Base-by-base conservation (phyloP, 2,888 invertebrate species). In the Volucella inflata region DNA sequence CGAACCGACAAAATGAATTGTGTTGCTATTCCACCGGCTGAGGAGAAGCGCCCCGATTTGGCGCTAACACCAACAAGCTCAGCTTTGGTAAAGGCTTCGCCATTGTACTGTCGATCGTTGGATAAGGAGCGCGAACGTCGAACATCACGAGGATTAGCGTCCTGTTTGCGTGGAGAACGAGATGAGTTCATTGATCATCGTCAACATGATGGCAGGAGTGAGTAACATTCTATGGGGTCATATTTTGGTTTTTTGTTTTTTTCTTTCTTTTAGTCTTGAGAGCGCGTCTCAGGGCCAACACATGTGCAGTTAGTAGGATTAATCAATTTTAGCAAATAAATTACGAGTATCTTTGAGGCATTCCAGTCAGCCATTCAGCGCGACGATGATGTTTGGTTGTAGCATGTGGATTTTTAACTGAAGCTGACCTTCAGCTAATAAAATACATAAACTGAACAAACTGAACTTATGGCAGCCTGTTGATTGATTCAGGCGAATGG, bases 111-210 rank as follows among this genome's bases (percentile, higher is more conserved):
- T 82, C 89, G 90, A 65, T 89, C 90, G 8, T 82, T 90, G 72
- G 85, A 85, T 46, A 85, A 85, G 12, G 85, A 81, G 71, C 85
- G 85, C 36, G 90, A 90, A 70, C 88, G 90, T 55, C 88, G 92
- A 78, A 91, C 91, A 83, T 92, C 92, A 14, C 90, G 92, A 71
- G 91, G 92, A 72, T 88, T 92, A 70, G 89, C 92, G 67, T 92
- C 92, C 71, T 92, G 92, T 88, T 87, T 92, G 83, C 90, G 92
- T 53, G 92, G 92, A 68, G 92, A 92, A 89, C 90, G 92, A 65
- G 92, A 92, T 88, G 92, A 92, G 81, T 87, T 90, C 74, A 80
- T 89, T 60, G 91, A 91, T 38, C 90, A 90, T 72, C 90, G 89
- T 40, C 90, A 89, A 50, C 87, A 88, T 75, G 89, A 88, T 81